Conservation (phyloP, 2,888 invertebrate species). For the Anaspis maculata region DNA sequence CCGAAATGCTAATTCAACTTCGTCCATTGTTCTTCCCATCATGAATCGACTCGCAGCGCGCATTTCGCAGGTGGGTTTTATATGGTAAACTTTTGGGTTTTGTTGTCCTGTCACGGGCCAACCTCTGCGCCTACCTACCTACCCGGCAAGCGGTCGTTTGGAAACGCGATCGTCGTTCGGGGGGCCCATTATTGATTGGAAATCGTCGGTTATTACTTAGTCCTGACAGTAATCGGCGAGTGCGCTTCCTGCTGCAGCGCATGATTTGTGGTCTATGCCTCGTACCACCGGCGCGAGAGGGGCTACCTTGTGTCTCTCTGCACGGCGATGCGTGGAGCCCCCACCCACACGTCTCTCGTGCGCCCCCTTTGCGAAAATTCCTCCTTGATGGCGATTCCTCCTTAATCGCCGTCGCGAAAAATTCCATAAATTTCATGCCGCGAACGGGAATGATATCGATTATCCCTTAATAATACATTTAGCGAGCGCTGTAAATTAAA, state of each 20-base stretch:
- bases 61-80: no score
- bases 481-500: constrained; percentile 36
- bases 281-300: background rate
- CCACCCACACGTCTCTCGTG: background rate
- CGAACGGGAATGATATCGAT: constrained; percentile 37
- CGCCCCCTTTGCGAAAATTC: constrained; percentile 4
- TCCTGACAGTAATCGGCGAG: background rate
- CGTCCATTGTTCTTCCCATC: no score
- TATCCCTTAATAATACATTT: constrained; percentile 36
- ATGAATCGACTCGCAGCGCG: no score
- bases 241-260: constrained; percentile 13
- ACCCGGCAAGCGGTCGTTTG: no score
- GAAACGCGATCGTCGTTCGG: no score
- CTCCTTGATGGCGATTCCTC: constrained; percentile 3
- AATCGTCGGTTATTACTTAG: constrained; percentile 16
- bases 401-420: constrained; percentile 3
- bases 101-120: no score
- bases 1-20: no score
- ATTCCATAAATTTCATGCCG: constrained; percentile 26
- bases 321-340: no score
- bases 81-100: no score
- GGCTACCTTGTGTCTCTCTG: no score
- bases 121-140: no score
- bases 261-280: constrained; percentile 16
- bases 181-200: no score